Evolutionary conservation across 2,888 invertebrate species (phyloP), one percentile per base, ranked within the genome.

Genomic region (Tineola bisselliella): DNA sequence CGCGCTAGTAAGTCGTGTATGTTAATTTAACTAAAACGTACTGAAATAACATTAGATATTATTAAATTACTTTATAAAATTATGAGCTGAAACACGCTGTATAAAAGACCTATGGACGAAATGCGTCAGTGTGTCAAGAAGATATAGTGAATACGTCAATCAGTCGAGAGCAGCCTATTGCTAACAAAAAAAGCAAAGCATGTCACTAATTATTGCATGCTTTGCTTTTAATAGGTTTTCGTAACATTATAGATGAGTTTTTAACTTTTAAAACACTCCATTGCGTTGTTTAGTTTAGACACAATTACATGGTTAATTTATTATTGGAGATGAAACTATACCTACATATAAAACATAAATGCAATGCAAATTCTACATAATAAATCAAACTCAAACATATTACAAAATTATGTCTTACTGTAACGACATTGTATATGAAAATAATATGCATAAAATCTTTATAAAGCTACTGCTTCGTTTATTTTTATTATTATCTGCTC

Each of bases 81-180:
- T 6, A 61, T n/a, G n/a, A n/a, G n/a, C 70, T 25, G 25, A 25
- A 38, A 62, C 83, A 77, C 0, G 67, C 80, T 80, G 70, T 84
- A 73, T 63, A 64, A 18, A 62, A 59, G 64, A 61, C 65, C 67
- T 68, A 67, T 68, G 68, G 75, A 80, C 75, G 77, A 77, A 79
- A 79, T 71, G 73, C 77, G 74, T 76, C 79, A 74, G 73, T 63
- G 74, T 75, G 84, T 84, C 87, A 83, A 80, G 83, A 80, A 81
- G 84, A 83, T 74, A 81, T 79, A 86, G 79, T 79, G 83, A 74
- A 69, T 69, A 66, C 81, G 84, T 87, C 86, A 84, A 79, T 87
- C 87, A 86, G 69, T 65, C 66, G 17, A 48, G 61, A 64, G 58
- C 66, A 69, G 72, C 71, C 74, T 71, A 73, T 73, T 70, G 70